Conservation (phyloP, 2,113 vertebrate genomes). For the Anolis carolinensis region DNA sequence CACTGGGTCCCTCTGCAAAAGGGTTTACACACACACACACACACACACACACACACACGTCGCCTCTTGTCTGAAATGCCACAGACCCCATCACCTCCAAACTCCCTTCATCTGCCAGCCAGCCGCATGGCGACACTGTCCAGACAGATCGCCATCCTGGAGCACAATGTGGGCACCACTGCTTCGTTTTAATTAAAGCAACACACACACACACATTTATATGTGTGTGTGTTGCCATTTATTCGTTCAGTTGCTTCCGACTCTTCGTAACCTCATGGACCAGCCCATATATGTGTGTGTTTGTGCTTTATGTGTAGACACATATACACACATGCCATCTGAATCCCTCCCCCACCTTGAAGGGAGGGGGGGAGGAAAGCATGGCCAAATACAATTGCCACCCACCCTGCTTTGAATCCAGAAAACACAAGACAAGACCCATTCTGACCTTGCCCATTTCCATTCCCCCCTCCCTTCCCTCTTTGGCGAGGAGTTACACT, state of each 20-base stretch:
- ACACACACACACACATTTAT: background rate
- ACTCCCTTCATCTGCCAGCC: conserved; percentile 1
- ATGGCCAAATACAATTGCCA: background rate
- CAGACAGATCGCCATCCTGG: conserved; percentile 40
- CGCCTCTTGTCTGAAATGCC: background rate
- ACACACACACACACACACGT: background rate
- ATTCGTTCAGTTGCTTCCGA: no score
- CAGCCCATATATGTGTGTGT: no score
- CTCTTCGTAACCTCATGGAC: no score
- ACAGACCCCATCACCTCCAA: background rate
- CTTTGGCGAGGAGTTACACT: background rate
- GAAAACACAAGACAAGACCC: background rate
- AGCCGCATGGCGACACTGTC: conserved; percentile 16
- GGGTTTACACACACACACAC: background rate
- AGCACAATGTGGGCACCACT: conserved; percentile 50
- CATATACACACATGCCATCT: background rate
- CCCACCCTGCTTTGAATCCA: background rate
- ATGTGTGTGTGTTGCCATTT: background rate
- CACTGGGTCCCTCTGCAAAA: conserved; percentile 42
- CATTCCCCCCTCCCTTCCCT: background rate
- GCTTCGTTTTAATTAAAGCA: background rate
- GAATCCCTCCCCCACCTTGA: background rate
- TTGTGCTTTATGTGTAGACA: background rate
- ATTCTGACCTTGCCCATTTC: conserved; percentile 20
- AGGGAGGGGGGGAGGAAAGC: background rate